Percentiles rank a stretch among this genome's conserved stretches.
Conservation (phyloP, 2,113 vertebrate genomes). For the Sylvietta virens region DNA sequence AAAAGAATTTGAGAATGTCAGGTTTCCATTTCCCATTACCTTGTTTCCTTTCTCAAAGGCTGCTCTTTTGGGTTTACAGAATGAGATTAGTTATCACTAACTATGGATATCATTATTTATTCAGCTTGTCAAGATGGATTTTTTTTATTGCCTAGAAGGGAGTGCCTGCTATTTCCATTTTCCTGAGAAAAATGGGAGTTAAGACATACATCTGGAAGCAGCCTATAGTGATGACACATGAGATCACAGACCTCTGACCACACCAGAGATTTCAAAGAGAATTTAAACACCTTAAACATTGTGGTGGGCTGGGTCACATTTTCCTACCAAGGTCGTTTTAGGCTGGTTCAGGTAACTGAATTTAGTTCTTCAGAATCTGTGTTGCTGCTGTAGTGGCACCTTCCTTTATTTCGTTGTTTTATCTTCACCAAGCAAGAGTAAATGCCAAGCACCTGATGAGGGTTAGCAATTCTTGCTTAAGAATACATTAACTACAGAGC, state of each 20-base stretch:
- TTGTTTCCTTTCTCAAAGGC: background rate
- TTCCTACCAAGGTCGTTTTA: background rate
- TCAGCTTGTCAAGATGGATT: slow-evolving; percentile 37
- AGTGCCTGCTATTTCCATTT: slow-evolving; percentile 39
- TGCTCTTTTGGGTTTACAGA: background rate
- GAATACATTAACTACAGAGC: background rate
- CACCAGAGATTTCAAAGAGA: background rate
- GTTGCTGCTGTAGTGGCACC: background rate
- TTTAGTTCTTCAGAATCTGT: background rate
- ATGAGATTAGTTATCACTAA: background rate
- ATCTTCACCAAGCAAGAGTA: background rate
- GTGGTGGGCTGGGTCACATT: background rate
- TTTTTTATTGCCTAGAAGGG: slow-evolving; percentile 28
- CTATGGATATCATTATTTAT: slow-evolving; percentile 45
- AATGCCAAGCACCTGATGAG: background rate
- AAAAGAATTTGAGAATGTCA: background rate
- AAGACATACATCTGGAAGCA: slow-evolving; percentile 3
- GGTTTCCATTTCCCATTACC: background rate
- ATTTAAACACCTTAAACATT: background rate
- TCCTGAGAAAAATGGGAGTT: slow-evolving; percentile 17
- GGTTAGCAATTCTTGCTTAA: background rate
- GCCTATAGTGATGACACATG: background rate
- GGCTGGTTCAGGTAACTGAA: background rate
- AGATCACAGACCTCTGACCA: background rate
- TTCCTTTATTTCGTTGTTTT: background rate